Evolutionary conservation across 2,888 invertebrate genomes (phyloP).

Genomic region (Hofmannophila pseudospretella): DNA sequence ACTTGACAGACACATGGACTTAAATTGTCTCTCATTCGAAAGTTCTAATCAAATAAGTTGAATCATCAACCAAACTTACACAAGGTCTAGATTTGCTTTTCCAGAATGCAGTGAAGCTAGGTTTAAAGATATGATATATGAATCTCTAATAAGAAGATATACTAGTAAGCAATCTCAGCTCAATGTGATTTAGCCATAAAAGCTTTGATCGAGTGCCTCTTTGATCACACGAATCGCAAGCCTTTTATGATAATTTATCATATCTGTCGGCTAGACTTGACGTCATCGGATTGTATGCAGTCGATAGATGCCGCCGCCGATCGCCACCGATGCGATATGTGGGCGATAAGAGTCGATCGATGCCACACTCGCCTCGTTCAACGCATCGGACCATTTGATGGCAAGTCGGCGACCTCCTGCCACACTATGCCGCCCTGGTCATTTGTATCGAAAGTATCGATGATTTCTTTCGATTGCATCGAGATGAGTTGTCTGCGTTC

Average conservation of each 20-base stretch:
- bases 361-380: conserved; percentile 25
- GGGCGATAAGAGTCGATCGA: conserved; percentile 55
- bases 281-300: conserved; percentile 2
- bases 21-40: too few relatives aligned
- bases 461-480: conserved; percentile 25
- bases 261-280: neutral
- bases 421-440: conserved; percentile 43
- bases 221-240: too few relatives aligned
- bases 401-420: conserved; percentile 32
- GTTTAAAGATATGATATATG: too few relatives aligned
- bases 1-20: too few relatives aligned
- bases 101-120: too few relatives aligned
- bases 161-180: too few relatives aligned
- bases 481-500: conserved; percentile 1
- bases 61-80: too few relatives aligned
- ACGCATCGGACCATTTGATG: conserved; percentile 14
- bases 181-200: too few relatives aligned
- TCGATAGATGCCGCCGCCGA: conserved; percentile 4
- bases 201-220: too few relatives aligned
- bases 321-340: conserved; percentile 21
- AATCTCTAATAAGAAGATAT: too few relatives aligned
- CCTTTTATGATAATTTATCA: neutral
- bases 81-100: too few relatives aligned
- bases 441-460: conserved; percentile 50
- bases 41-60: too few relatives aligned